Base-by-base conservation (phyloP, 2,888 invertebrate genomes). In the Villa cingulata region DNA sequence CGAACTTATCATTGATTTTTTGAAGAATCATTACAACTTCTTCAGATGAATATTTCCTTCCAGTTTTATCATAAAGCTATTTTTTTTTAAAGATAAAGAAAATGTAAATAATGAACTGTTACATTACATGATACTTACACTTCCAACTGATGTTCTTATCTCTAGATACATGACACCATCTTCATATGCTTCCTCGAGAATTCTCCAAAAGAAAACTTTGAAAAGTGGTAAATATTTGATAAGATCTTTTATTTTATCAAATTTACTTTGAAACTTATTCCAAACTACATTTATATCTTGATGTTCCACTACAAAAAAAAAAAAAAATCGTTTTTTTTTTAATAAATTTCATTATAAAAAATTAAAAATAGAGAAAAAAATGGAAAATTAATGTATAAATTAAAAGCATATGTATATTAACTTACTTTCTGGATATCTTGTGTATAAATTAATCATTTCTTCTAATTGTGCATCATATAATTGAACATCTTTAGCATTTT, bases 141-240 rank as follows among this genome's bases (percentile, higher is more conserved):
- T 54, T 16, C 54, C 53, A 7, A 63, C 54, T 19, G 58, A 54
- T 10, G 60, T 51, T 40, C 81, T 68, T 7, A 81, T 53, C 59
- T 82, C 81, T 0, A 76, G 60, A 53, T 80, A 81, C 61, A 76
- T 70, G 1, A 81, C 68, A 53, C 80, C 79, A 56, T 82, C 81
- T 1, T 73, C 66, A 52, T 74, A 71, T 34, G 78, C 59, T 57
- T 80, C 77, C 43, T 72, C 60, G 4, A 81, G 64, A 37, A 74
- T 63, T 51, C 72, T 71, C 56, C 73, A 72, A 50, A 75, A 72
- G 56, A 75, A 75, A 15, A 73, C 71, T 46, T 74, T 71, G 57
- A 72, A 77, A 1, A 74, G 73, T 1, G 77, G 76, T 49, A 68
- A 63, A 48, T 75, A 78, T 15, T 62, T 63, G 4, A 77, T 54